Evolutionary conservation across 2,888 invertebrate genomes (phyloP).

Genomic region (Trisateles emortualis): DNA sequence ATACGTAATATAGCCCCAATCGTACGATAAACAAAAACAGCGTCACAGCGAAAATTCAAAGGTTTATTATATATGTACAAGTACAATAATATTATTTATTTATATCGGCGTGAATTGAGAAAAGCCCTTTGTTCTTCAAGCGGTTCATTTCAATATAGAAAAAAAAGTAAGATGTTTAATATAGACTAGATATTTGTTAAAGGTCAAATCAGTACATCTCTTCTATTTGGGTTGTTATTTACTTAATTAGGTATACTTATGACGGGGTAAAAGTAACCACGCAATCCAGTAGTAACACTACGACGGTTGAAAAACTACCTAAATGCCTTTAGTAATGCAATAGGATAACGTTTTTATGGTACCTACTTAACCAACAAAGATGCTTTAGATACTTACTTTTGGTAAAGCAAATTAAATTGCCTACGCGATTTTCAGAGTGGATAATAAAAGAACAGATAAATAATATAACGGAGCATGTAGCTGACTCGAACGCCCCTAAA

Average conservation of each 20-base stretch:
- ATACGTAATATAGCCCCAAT: too few species aligned
- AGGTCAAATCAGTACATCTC: slow-evolving; percentile 16
- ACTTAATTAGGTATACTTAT: slow-evolving; percentile 12
- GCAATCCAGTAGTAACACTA: not conserved
- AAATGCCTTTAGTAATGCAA: not conserved
- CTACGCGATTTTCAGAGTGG: slow-evolving; percentile 6
- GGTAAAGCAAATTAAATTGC: not conserved
- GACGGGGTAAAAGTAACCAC: not conserved
- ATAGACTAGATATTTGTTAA: slow-evolving; percentile 6
- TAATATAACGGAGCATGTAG: slow-evolving; percentile 28
- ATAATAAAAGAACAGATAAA: slow-evolving; percentile 27
- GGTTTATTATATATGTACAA: too few species aligned
- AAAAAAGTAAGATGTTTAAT: too few species aligned
- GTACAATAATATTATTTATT: too few species aligned
- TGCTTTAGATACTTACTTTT: not conserved
- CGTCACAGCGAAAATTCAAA: too few species aligned
- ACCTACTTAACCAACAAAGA: not conserved
- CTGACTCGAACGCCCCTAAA: slow-evolving; percentile 26
- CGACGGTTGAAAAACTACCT: too few species aligned
- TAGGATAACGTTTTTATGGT: not conserved
- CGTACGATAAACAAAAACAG: too few species aligned
- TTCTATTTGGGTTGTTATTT: slow-evolving; percentile 19
- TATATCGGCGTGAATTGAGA: too few species aligned
- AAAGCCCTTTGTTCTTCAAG: too few species aligned
- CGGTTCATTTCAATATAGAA: too few species aligned